Base-by-base conservation (phyloP, 1,140 invertebrate species). In the Pentalonia nigronervosa region DNA sequence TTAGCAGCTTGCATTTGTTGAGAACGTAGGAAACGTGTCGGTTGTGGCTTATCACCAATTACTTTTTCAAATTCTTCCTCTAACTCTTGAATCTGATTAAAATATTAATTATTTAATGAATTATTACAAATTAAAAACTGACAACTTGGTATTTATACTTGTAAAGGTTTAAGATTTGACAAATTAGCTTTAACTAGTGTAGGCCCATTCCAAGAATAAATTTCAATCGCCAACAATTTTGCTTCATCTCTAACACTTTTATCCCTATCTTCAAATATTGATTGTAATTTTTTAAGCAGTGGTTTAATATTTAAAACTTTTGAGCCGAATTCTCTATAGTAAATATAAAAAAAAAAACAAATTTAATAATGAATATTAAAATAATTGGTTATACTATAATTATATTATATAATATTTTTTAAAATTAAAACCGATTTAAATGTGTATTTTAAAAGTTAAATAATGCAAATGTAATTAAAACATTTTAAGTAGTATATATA, bases 251-350 rank as follows among this genome's bases (percentile, higher is more conserved):
- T 95, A 0, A 99, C 98, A 94, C 95, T 96, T 95, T 99, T 99
- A 95, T 99, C 99, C 94, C 98, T 96, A 94, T 99, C 98, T 93
- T 99, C 98, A 56, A 99, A 95, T 56, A 99, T 96, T 7, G 96
- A 96, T 8, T 97, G 96, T 45, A 99, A 96, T 94, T 98, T 97
- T 95, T 99, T 99, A 67, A 99, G 96, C 94, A 99, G 95, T 20
- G 98, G 97, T 95, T 99, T 99, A 7, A 99, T 96, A 93, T 96
- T 97, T n/a, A 99, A 97, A 1, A 99, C 97, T 96, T 99, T 99
- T 56, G 97, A 96, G 23, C 99, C 99, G 96, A 99, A 99, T 95
- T 98, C 97, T 93, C 96, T 97, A 94, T 47, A 95, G 94, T 93
- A 95, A 94, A n/a, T 36, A 34, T 8, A 88, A 41, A 41, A 41